Conservation (phyloP, 2,113 vertebrate genomes). For the Amia ocellicauda region DNA sequence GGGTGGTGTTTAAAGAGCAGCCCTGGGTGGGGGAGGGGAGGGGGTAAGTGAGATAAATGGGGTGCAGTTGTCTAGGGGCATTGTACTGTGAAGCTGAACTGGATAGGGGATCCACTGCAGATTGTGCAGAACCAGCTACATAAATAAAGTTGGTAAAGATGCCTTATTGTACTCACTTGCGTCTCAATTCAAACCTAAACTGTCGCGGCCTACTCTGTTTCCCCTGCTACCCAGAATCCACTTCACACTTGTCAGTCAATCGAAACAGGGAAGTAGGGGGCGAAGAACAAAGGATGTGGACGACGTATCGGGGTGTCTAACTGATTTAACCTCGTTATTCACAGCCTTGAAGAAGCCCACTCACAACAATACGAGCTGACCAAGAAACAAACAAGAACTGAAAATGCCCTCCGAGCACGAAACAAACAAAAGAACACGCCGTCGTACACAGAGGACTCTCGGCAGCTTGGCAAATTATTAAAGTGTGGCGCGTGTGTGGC, state of each 20-base stretch:
- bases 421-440: neutral
- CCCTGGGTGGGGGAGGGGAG: neutral
- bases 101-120: no score
- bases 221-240: neutral
- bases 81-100: no score
- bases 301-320: neutral
- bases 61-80: neutral
- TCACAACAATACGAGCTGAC: neutral
- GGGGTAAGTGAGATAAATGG: neutral
- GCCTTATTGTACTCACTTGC: no score
- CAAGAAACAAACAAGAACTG: neutral
- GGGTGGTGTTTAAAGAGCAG: neutral
- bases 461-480: neutral
- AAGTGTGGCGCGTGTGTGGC: neutral
- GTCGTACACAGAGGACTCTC: neutral
- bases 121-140: no score
- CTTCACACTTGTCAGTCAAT: neutral
- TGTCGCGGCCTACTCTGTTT: neutral
- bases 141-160: no score
- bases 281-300: no score
- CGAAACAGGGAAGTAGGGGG: no score
- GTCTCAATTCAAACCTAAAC: no score
- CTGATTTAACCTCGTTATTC: neutral
- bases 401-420: conserved; percentile 1
- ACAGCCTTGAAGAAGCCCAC: neutral